Evolutionary conservation across 2,113 vertebrate genomes (phyloP).

Genomic region (Nanger granti): DNA sequence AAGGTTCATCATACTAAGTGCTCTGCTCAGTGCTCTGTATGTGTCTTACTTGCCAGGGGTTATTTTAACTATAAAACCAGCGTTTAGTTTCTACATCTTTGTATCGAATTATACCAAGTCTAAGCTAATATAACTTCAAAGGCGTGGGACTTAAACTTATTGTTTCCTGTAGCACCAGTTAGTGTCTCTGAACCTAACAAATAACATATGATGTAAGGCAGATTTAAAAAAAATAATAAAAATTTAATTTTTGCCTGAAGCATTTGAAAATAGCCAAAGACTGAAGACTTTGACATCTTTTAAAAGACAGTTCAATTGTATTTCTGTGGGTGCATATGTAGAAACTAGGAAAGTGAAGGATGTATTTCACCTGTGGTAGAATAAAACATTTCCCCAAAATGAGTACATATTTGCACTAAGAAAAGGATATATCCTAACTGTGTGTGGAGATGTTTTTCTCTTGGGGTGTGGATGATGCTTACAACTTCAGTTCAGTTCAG

Average conservation of each 20-base stretch:
- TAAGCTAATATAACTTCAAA: neutral
- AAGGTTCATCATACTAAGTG: neutral
- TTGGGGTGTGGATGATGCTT: neutral
- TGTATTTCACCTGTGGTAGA: neutral
- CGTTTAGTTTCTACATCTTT: neutral
- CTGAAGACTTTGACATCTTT: neutral
- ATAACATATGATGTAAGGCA: neutral
- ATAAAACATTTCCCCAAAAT: neutral
- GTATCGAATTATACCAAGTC: neutral
- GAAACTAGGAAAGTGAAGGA: neutral
- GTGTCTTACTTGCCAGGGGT: neutral
- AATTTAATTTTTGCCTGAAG: neutral
- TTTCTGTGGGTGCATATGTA: neutral
- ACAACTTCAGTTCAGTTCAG: neutral
- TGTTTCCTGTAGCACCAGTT: neutral
- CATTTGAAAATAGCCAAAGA: constrained; percentile 3
- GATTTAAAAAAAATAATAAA: neutral
- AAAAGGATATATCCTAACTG: neutral
- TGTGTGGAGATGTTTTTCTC: neutral
- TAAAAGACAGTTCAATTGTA: neutral
- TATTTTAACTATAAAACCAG: neutral
- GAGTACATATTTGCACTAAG: neutral
- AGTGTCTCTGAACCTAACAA: neutral
- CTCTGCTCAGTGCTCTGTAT: neutral
- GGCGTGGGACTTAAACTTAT: neutral